These are phyloP conservation scores for Seriola aureovittata DNA, from an alignment of 2,113 vertebrate species.

Conservation along the genomic window DNA sequence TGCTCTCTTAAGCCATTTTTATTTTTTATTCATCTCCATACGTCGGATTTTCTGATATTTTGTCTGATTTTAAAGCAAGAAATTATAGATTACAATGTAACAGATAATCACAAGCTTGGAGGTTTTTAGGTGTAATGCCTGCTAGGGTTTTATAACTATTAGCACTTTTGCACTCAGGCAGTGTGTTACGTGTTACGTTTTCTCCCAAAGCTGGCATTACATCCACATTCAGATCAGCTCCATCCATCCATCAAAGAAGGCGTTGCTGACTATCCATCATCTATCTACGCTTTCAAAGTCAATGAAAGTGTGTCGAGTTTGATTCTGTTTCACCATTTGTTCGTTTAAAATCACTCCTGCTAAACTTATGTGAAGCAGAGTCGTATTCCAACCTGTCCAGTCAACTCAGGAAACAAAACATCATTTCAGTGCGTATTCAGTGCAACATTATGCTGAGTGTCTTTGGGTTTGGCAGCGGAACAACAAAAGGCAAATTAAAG, in stretches of 20 bases:
- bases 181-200: background rate
- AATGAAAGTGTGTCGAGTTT: background rate
- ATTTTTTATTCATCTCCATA: background rate
- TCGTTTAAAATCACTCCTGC: background rate
- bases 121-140: too few relatives aligned
- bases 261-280: background rate
- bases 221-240: background rate
- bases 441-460: conserved; percentile 34
- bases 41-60: too few relatives aligned
- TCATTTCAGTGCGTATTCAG: conserved; percentile 1
- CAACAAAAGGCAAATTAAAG: conserved; percentile 82
- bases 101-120: too few relatives aligned
- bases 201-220: background rate
- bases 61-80: too few relatives aligned
- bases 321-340: background rate
- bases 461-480: conserved; percentile 68
- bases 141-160: background rate
- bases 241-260: background rate
- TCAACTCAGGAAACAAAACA: background rate
- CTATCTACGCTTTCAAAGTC: background rate
- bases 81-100: too few relatives aligned
- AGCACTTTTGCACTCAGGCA: background rate
- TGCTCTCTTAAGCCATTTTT: background rate
- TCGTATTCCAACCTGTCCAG: background rate
- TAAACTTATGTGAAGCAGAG: background rate